Conservation (phyloP, 2,797 vertebrate genomes). For the Bradypus variegatus region DNA sequence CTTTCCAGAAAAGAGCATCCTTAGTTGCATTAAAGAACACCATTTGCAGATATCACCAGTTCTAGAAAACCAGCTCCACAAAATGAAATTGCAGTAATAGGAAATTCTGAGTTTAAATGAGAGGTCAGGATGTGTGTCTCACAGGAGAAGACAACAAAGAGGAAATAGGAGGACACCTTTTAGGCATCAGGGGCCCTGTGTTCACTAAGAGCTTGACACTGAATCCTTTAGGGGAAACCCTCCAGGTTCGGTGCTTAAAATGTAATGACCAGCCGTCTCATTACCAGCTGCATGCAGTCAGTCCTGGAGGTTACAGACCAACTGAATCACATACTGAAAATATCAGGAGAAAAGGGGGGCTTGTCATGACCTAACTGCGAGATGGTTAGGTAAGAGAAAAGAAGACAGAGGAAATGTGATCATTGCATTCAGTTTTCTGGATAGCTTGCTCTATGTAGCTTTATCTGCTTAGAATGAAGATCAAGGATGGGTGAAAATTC, state of each 20-base stretch:
- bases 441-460: too few species aligned
- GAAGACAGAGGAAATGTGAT: not conserved
- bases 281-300: not conserved
- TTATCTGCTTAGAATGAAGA: not conserved
- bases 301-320: not conserved
- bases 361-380: not conserved
- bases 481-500: not conserved
- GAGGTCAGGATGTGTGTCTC: not conserved
- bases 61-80: not conserved
- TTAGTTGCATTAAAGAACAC: not conserved
- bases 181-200: not conserved
- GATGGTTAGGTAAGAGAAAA: not conserved
- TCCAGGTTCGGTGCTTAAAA: not conserved
- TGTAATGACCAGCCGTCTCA: not conserved
- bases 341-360: not conserved
- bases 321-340: not conserved
- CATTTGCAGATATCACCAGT: not conserved
- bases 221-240: not conserved
- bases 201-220: not conserved
- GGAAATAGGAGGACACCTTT: not conserved
- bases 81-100: not conserved
- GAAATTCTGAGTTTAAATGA: not conserved
- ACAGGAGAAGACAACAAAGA: not conserved
- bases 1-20: not conserved
- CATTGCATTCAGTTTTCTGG: rapidly evolving